Base-by-base conservation (phyloP, 2,888 invertebrate species). In the Amphipoea lucens region DNA sequence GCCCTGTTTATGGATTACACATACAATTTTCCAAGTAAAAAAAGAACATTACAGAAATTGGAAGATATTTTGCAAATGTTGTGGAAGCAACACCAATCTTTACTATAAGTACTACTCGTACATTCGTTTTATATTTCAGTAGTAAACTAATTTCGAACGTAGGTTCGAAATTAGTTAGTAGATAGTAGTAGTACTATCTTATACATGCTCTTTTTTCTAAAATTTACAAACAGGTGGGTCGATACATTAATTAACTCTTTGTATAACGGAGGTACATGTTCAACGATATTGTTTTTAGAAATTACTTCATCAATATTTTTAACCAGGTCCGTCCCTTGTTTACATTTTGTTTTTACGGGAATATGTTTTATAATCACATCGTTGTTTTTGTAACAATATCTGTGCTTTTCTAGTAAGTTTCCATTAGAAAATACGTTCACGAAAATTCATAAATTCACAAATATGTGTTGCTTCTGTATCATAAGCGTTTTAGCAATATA, bases 231-330 rank as follows among this genome's bases (percentile, higher is more conserved):
- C 71, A 69, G 48, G 57, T 83, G 71, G n/a, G 23, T 67, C 11
- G 57, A 76, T 79, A 74, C 60, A 79, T 79, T 79, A 84, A 87
- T 87, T 65, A 40, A 72, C 79, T 84, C 74, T 79, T 81, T 65
- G 76, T 7, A n/a, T 42, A 77, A 57, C 45, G 75, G n/a, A 72
- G 81, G 81, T 76, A 74, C 71, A 40, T 75, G 69, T 76, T 66
- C 51, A 67, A 78, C 69, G 62, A 84, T 86, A 88, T 82, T 86
- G 74, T 79, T 88, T 81, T 82, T 68, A 74, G 65, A 82, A 87
- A 83, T 72, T 81, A 79, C 74, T 77, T 67, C 57, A 83, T 87
- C 54, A 78, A 23, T 82, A 79, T 79, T 86, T 82, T 66, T 36
- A 23, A 42, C 69, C 42, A 42, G 17, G 1, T 4, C 42, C 79